Base-by-base conservation (phyloP, 2,888 invertebrate species). In the Steinernema scapterisci region DNA sequence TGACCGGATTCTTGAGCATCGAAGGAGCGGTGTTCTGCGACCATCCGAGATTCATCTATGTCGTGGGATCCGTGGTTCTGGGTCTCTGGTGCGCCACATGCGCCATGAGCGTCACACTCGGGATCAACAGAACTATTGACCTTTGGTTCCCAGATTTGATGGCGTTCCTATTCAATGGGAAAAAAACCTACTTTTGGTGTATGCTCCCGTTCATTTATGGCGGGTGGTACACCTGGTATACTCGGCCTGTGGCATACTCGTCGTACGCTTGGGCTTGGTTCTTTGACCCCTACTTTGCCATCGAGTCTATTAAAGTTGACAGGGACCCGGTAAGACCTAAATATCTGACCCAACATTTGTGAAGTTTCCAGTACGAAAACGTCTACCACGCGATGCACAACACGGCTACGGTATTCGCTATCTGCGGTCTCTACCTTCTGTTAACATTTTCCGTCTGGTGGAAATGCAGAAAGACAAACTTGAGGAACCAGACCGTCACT, bases 1-100 rank as follows among this genome's bases (percentile, higher is more conserved):
- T 75, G n/a, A 79, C 77, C 31, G 77, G 77, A 13, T 74, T 56
- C 21, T 44, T 77, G 21, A 44, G 74, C 27, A 25, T 75, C 16
- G 16, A 70, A 25, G 77, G 77, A 1, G 77, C 56, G 11, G 77
- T 77, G 19, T 77, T 71, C 51, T 77, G 77, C n/a, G 25, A 21
- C 7, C 19, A 48, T 43, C 75, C 77, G 1, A 46, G 51, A 13
- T 71, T 78, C 73, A 77, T 78, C 6, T 77, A 77, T 51, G n/a
- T 75, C 9, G 43, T 38, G 13, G 79, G 77, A 3, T 27, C 44
- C 0, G 25, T 56, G 19, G 77, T 25, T 23, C 54, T 54, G 5
- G 71, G 71, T 13, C 31, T 46, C 1, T 71, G 71, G 71, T 46
- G 48, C 7, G 27, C 48, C 16, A 27, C 71, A 44, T 71, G 71